Evolutionary conservation across 35 echinoderm and acorn worm genomes (phyloP), one percentile per base, ranked within the genome.

Genomic region (Holothuria glaberrima): DNA sequence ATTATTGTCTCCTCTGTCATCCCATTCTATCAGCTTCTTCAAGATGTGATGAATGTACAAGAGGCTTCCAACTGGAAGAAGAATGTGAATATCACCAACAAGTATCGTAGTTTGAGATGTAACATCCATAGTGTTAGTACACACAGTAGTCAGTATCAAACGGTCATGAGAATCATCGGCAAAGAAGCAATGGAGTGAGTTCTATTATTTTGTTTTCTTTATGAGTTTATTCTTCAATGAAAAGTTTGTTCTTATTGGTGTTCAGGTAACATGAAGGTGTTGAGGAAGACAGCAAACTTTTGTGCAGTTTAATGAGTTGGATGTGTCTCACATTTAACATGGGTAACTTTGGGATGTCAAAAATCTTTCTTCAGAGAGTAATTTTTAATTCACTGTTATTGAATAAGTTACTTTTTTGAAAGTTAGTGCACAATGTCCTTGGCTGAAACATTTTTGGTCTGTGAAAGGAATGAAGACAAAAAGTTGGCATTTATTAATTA

Each of bases 61-160:
- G 80, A 84, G 31, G 80, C 80, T 0, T 58, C 80, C 5, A 20
- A 64, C 57, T 61, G 80, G 80, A 61, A 59, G 54, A 84, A 27
- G 21, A 2, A 60, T 18, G 52, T 48, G 5, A 30, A 38, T 13
- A 36, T 33, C 21, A 22, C 0, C 12, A 64, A 26, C 59, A 62
- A 84, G 57, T 84, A 84, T 56, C 26, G 80, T 17, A 61, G 54
- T 22, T 33, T 84, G 24, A 84, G 80, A 52, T 84, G 80, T 36
- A 46, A 84, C 31, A 64, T 84, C 3, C 22, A 48, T 12, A 14
- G 27, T 10, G 38, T 78, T 27, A 18, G 0, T 3, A 16, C 12
- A 33, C 20, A 22, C 41, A 78, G 6, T 24, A 28, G 7, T 19
- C 74, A 78, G 44, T 78, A 48, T 35, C 16, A 28, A 78, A 27